Evolutionary conservation across 2,113 vertebrate species (phyloP), one percentile per base, ranked within the genome.

Genomic region (Merops nubicus): DNA sequence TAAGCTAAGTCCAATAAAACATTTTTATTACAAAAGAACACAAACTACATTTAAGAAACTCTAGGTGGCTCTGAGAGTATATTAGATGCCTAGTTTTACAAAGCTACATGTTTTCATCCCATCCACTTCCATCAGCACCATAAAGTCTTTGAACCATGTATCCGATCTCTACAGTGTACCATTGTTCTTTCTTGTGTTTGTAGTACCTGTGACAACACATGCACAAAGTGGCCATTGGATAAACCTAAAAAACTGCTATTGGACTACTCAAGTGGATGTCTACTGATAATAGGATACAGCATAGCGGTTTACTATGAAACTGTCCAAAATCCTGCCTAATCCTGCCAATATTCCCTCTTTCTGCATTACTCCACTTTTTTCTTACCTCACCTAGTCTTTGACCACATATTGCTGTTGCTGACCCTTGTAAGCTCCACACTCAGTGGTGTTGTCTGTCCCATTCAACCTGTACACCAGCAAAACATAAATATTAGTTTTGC

Each of bases 391-490:
- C 15, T 60, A 15, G 25, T 72, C 12, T 75, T 65, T 31, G 28
- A 51, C 23, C 0, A 0, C 16, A 8, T 79, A 19, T 60, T 68
- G 33, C 43, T 77, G 8, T 54, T 92, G 50, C 3, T 4, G 45
- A 56, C 45, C 11, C 16, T 62, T 57, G 10, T 60, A 40, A 87
- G 16, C n/a, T 67, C 50, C 56, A 51, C 25, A 11, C 23, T 60
- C 17, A n/a, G 11, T 45, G 56, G 17, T 11, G 15, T 20, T 12
- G 0, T 45, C 36, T 74, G 36, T 73, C 42, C 42, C 33, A 22
- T 81, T 91, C 17, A 50, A 59, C 31, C 43, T 38, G 13, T 31
- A 34, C 14, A 18, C 68, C 38, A 70, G 12, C 9, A 84, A 57
- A 91, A 45, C 25, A 34, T 1, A 31, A 64, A 42, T 31, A 31